phyloP scores from a whole-genome alignment of 2,888 invertebrate genomes.

The Monopis laevigella region DNA sequence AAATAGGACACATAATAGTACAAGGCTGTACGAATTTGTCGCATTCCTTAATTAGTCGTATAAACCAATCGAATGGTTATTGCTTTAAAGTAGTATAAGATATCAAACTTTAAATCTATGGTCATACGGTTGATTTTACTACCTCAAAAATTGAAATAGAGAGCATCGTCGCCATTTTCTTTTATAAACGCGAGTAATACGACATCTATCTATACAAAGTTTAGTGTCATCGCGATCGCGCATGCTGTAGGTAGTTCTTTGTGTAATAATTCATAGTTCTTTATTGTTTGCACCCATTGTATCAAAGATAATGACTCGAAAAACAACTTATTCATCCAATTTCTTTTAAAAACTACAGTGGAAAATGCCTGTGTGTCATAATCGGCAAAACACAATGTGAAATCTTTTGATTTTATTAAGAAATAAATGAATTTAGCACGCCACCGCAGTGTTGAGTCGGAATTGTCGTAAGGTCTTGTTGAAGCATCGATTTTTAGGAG shows the following conservation, averaged over 20 bases:
- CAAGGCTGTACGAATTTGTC: not conserved
- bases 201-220: conserved; percentile 40
- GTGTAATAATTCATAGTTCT: conserved; percentile 18
- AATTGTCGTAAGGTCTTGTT: conserved; percentile 55
- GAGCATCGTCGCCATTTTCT: conserved; percentile 53
- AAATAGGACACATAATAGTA: too few relatives aligned
- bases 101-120: too few relatives aligned
- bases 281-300: conserved; percentile 57
- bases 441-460: conserved; percentile 53
- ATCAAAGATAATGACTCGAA: conserved; percentile 45
- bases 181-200: conserved; percentile 42
- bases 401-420: conserved; percentile 27
- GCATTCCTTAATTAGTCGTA: not conserved
- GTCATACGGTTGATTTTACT: not conserved
- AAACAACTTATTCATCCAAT: conserved; percentile 30
- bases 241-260: conserved; percentile 22
- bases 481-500: conserved; percentile 65
- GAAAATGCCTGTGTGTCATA: too few relatives aligned
- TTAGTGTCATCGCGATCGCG: conserved; percentile 58
- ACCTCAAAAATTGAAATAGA: conserved; percentile 12
- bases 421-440: conserved; percentile 56
- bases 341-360: conserved; percentile 22
- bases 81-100: too few relatives aligned
- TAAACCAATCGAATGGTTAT: conserved; percentile 4
- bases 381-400: too few relatives aligned